Conservation (phyloP, 2,113 vertebrate species). For the Isichthys henryi region DNA sequence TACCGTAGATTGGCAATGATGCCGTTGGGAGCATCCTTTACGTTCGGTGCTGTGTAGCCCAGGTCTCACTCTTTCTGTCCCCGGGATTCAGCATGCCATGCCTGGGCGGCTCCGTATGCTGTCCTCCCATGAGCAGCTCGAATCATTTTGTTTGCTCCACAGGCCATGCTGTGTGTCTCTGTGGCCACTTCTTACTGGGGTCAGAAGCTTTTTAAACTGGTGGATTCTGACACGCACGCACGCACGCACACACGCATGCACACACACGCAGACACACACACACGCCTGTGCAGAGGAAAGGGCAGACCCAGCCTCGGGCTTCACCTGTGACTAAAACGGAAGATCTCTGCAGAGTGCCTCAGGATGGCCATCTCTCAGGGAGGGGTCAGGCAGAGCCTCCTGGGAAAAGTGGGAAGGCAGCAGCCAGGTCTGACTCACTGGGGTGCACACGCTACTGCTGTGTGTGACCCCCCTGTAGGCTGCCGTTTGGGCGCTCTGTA, state of each 20-base stretch:
- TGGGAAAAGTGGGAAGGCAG: neutral
- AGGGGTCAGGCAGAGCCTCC: neutral
- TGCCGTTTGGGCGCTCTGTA: neutral
- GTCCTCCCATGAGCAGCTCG: neutral
- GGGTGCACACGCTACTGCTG: neutral
- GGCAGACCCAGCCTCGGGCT: neutral
- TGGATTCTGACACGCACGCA: neutral
- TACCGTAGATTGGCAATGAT: neutral
- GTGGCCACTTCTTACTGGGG: neutral
- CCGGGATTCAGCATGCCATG: neutral
- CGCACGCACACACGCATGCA: neutral
- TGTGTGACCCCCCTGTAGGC: neutral
- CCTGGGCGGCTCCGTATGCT: neutral
- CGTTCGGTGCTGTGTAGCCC: neutral
- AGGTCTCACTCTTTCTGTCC: neutral
- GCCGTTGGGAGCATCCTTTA: neutral
- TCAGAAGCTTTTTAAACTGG: neutral
- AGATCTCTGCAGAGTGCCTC: neutral
- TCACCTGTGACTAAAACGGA: constrained; percentile 7
- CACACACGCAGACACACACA: neutral
- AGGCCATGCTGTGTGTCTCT: neutral
- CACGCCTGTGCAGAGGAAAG: neutral
- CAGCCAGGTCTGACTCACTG: neutral
- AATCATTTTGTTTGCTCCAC: neutral
- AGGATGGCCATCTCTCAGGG: neutral